phyloP scores from a whole-genome alignment of 2,888 invertebrate species.

The Octonoba sinensis region DNA sequence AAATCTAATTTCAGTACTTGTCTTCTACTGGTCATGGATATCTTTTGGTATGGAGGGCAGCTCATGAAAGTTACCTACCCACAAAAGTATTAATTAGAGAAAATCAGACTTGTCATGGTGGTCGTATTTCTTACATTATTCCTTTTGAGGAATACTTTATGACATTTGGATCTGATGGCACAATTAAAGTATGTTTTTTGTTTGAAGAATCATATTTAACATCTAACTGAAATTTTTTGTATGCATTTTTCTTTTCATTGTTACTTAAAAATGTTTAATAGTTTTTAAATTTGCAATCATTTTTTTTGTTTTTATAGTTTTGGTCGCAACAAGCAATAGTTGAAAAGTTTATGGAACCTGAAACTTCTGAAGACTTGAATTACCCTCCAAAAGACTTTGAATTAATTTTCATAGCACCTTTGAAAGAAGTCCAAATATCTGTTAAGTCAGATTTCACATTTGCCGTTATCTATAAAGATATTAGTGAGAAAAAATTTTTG shows the following conservation, averaged over 20 bases:
- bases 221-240: no score
- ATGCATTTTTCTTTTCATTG: no score
- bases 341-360: no score
- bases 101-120: constrained; percentile 17
- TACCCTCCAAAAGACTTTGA: no score
- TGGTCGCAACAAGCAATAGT: not conserved
- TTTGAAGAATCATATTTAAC: not conserved
- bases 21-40: constrained; percentile 21
- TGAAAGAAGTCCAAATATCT: not conserved
- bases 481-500: no score
- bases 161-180: constrained; percentile 33
- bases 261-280: no score
- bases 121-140: constrained; percentile 8
- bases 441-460: not conserved
- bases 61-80: not conserved
- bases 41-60: constrained; percentile 4
- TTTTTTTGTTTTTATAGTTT: constrained; percentile 6
- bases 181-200: constrained; percentile 13
- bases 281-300: not conserved
- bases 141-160: constrained; percentile 5
- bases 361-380: not conserved
- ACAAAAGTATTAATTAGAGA: constrained; percentile 4
- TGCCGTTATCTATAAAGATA: no score
- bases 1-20: constrained; percentile 20
- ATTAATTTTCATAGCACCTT: no score